Evolutionary conservation across 2,113 vertebrate genomes (phyloP), one percentile per base, ranked within the genome.

Genomic region (Muntiacus muntjak): DNA sequence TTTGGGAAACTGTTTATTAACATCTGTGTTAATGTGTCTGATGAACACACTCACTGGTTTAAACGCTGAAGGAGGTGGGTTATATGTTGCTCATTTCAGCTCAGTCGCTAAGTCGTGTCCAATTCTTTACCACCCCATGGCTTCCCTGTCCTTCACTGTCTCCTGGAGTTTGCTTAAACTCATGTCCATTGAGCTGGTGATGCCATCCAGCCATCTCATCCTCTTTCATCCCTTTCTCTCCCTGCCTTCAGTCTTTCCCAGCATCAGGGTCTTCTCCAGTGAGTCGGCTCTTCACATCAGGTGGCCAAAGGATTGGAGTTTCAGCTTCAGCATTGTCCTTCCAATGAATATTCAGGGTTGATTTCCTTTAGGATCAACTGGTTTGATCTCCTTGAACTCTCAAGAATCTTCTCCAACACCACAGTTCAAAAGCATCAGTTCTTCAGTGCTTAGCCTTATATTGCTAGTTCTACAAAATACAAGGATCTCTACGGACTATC

Each of bases 31-130:
- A 60, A 76, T 54, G 43, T 87, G 74, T n/a, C 54, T 89, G 79
- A 50, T 95, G 10, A 57, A 83, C 19, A 25, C 3, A 12, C 6
- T n/a, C n/a, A 17, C 8, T 76, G 21, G 28, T 30, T 45, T 89
- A 55, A 92, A 87, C 10, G 13, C 12, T 87, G 58, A 89, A 87
- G 50, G 11, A 10, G 1, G 4, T 15, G 2, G 11, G 52, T 76
- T 89, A 36, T 85, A 25, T 64, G 7, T 85, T 74, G 8, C 23
- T 79, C 71, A 43, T 0, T 43, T 76, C 71, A 76, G 40, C 40
- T 43, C 40, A 76, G 71, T 76, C 0, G 0, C 23, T 76, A 43
- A 76, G 40, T 76, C 0, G 1, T 43, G 13, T 76, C 6, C 0
- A 12, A 26, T 43, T 76, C 40, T 76, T 76, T 76, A 6, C 36